Conservation (phyloP, 2,797 vertebrate species). For the Diglossa cyanea region DNA sequence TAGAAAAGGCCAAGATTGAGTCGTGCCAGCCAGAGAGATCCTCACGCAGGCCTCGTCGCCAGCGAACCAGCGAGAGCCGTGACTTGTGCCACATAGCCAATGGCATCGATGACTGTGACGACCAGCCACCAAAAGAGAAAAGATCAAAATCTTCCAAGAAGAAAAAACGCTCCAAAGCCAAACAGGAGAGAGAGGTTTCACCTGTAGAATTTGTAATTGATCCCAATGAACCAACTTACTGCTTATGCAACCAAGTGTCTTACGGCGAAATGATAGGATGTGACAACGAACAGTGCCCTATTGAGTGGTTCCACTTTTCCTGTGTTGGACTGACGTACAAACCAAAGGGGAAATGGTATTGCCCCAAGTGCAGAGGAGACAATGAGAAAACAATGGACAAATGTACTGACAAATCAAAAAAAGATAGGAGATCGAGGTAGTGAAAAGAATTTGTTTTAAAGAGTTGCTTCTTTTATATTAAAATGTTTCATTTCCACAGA, state of each 20-base stretch:
- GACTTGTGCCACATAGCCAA: conserved; percentile 92
- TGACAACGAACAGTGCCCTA: conserved; percentile 95
- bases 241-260: conserved; percentile 96
- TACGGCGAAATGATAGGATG: conserved; percentile 98
- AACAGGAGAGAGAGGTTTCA: conserved; percentile 91
- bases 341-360: conserved; percentile 98
- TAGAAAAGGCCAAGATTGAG: conserved; percentile 77
- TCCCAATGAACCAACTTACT: conserved; percentile 98
- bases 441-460: conserved; percentile 75
- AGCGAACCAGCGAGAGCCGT: conserved; percentile 92
- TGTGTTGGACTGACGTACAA: conserved; percentile 97
- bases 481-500: conserved; percentile 64
- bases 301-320: conserved; percentile 98
- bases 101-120: conserved; percentile 88
- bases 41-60: conserved; percentile 86
- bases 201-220: conserved; percentile 94
- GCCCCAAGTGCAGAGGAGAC: conserved; percentile 96
- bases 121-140: conserved; percentile 90
- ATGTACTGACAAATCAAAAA: conserved; percentile 95
- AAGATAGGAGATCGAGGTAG: conserved; percentile 96
- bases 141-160: conserved; percentile 95
- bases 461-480: conserved; percentile 75
- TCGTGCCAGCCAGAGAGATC: conserved; percentile 83
- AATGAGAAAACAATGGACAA: conserved; percentile 99
- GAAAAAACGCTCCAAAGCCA: conserved; percentile 95